Evolutionary conservation across 1,140 invertebrate species (phyloP), one percentile per base, ranked within the genome.

Genomic region (Lasaia peninsularis): DNA sequence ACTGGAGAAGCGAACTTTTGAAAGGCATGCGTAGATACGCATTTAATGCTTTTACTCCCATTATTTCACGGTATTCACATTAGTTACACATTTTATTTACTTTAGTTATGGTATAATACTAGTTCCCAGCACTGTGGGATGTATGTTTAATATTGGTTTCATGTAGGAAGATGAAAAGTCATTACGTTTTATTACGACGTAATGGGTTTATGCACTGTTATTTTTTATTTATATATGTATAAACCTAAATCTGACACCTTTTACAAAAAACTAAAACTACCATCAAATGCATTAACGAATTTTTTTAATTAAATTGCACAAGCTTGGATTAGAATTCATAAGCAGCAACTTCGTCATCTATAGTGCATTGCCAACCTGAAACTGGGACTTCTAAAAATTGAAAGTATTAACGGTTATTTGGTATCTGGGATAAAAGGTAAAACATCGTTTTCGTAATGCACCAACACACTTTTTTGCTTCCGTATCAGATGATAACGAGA

Each of bases 291-390:
- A 61, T 65, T 24, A 66, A 58, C 24, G 55, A 52, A 54, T 72
- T 78, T 82, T 73, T 69, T 73, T 58, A 73, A 82, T 69, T 68
- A 75, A 79, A 73, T 77, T 64, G 64, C 67, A 73, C 71, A 75
- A 72, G 65, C 62, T 69, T 28, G 8, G 24, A n/a, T n/a, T n/a
- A n/a, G n/a, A n/a, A n/a, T n/a, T n/a, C n/a, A n/a, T n/a, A n/a
- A n/a, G n/a, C n/a, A n/a, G n/a, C n/a, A n/a, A n/a, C n/a, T n/a
- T n/a, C n/a, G n/a, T n/a, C n/a, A n/a, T n/a, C n/a, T n/a, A n/a
- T n/a, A n/a, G n/a, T n/a, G n/a, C n/a, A n/a, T n/a, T n/a, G n/a
- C n/a, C n/a, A n/a, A n/a, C n/a, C n/a, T n/a, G n/a, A n/a, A n/a
- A n/a, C n/a, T n/a, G n/a, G n/a, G n/a, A n/a, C n/a, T n/a, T n/a